Percentiles rank a stretch among this genome's conserved stretches.
These are phyloP conservation scores for Corydoras maculifer DNA, from an alignment of 2,113 vertebrate species.

Conservation along the genomic window DNA sequence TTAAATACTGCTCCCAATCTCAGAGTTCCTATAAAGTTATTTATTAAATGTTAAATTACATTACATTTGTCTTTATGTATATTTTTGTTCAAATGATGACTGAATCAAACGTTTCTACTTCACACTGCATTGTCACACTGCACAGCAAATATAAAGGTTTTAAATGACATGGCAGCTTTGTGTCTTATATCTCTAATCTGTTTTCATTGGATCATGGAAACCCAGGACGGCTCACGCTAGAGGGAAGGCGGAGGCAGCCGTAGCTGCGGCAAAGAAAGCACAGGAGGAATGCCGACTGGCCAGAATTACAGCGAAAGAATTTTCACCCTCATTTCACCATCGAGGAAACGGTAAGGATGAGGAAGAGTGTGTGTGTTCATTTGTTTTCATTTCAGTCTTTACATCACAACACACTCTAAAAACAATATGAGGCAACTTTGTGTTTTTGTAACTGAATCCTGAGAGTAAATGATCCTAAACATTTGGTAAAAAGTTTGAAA, in stretches of 20 bases:
- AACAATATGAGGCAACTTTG: too few species aligned
- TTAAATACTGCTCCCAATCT: too few species aligned
- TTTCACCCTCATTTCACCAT: slow-evolving; percentile 95
- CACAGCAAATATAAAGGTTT: slow-evolving; percentile 1
- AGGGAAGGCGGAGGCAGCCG: slow-evolving; percentile 85
- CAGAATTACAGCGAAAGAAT: slow-evolving; percentile 96
- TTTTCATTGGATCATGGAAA: background rate
- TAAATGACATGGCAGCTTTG: slow-evolving; percentile 1
- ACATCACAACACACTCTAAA: too few species aligned
- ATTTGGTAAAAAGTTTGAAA: too few species aligned
- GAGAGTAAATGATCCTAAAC: too few species aligned
- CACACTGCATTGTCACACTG: background rate
- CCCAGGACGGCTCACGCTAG: slow-evolving; percentile 89
- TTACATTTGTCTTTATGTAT: too few species aligned
- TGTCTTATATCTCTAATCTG: background rate
- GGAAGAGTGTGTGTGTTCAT: background rate
- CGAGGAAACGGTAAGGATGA: slow-evolving; percentile 82
- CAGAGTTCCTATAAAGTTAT: too few species aligned
- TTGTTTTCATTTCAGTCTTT: background rate
- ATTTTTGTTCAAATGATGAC: too few species aligned
- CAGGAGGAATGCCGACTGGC: slow-evolving; percentile 92
- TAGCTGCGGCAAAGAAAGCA: slow-evolving; percentile 82
- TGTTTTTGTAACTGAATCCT: too few species aligned
- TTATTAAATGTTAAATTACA: too few species aligned
- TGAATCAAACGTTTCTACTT: too few species aligned